Conservation (phyloP, 2,113 vertebrate genomes). For the Micromys minutus region DNA sequence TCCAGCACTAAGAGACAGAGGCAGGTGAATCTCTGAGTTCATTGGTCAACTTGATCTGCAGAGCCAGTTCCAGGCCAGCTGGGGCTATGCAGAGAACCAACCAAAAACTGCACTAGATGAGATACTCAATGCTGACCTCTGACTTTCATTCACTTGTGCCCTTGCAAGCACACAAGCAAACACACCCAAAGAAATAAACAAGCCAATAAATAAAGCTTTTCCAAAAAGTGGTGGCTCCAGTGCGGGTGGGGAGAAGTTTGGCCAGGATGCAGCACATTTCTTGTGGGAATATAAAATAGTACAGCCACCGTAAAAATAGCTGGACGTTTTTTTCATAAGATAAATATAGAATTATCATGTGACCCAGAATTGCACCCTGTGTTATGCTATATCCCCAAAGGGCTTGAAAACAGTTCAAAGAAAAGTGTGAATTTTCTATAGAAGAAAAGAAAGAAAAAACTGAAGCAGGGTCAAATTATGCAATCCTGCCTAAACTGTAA, state of each 20-base stretch:
- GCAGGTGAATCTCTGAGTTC: not conserved
- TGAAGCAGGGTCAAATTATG: not conserved
- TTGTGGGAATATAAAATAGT: not conserved
- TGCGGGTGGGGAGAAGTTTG: not conserved
- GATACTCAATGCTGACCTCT: not conserved
- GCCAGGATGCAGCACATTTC: not conserved
- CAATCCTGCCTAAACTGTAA: not conserved
- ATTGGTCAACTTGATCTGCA: too few species aligned
- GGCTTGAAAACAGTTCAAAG: not conserved
- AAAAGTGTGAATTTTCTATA: not conserved
- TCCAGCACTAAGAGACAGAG: not conserved
- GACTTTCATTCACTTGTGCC: not conserved
- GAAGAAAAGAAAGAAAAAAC: not conserved
- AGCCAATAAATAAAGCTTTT: not conserved
- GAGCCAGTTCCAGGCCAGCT: not conserved
- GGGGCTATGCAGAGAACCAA: not conserved
- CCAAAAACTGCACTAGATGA: not conserved
- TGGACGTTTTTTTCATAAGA: not conserved
- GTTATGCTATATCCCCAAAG: not conserved
- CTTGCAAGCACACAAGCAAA: not conserved
- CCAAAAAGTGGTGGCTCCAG: too few species aligned
- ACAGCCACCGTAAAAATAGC: slow-evolving; percentile 12
- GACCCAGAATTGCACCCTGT: not conserved
- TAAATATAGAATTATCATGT: not conserved
- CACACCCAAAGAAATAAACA: not conserved